Evolutionary conservation across 2,888 invertebrate species (phyloP).

Genomic region (Sylvicola fuscatus): DNA sequence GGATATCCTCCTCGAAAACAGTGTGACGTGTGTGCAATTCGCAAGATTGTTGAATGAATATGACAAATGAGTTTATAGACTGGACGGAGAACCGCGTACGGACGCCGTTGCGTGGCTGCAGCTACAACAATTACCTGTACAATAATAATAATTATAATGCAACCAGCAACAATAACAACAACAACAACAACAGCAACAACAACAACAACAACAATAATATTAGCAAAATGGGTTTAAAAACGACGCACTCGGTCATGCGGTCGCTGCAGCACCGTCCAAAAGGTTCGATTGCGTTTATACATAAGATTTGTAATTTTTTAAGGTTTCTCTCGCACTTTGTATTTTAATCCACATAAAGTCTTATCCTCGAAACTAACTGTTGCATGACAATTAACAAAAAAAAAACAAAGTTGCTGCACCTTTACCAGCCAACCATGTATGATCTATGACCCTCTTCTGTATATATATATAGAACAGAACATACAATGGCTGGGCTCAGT

Average conservation of each 20-base stretch:
- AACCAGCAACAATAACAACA: conserved; percentile 2
- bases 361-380: too few relatives aligned
- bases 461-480: too few relatives aligned
- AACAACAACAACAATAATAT: conserved; percentile 9
- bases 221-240: conserved; percentile 9
- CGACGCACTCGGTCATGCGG: conserved; percentile 9
- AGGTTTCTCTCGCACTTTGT: too few relatives aligned
- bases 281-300: conserved; percentile 9
- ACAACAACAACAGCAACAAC: conserved; percentile 3
- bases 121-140: conserved; percentile 5
- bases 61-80: conserved; percentile 27
- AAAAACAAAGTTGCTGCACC: too few relatives aligned
- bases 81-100: conserved; percentile 23
- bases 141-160: conserved; percentile 5
- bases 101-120: conserved; percentile 14
- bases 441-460: too few relatives aligned
- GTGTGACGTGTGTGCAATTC: too few relatives aligned
- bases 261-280: conserved; percentile 8
- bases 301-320: too few relatives aligned
- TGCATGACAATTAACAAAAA: too few relatives aligned
- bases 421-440: too few relatives aligned
- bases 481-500: too few relatives aligned
- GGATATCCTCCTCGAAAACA: too few relatives aligned
- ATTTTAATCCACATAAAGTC: too few relatives aligned
- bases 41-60: conserved; percentile 8